Evolutionary conservation across 2,888 invertebrate species (phyloP).

Genomic region (Meta bourneti): DNA sequence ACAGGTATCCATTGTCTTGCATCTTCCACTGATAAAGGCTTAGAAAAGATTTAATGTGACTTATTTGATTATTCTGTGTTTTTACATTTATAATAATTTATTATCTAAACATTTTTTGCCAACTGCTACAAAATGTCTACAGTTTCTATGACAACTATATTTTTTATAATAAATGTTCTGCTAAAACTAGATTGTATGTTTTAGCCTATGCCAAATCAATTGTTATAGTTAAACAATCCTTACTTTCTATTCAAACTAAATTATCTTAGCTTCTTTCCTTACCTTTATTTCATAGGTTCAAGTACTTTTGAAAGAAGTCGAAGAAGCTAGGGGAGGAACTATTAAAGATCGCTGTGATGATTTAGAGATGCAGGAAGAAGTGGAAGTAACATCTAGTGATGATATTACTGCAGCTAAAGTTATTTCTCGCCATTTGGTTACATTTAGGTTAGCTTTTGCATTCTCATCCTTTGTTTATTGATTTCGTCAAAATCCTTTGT

Average conservation of each 20-base stretch:
- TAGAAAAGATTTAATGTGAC: not conserved
- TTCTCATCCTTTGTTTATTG: too few relatives aligned
- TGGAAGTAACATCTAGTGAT: constrained; percentile 79
- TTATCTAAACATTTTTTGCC: not conserved
- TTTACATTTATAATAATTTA: too few relatives aligned
- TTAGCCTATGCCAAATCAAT: too few relatives aligned
- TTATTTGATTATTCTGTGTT: not conserved
- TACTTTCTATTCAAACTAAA: too few relatives aligned
- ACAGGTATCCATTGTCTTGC: constrained; percentile 84
- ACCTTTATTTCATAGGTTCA: constrained; percentile 82
- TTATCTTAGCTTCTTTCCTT: too few relatives aligned
- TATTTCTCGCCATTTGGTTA: constrained; percentile 92
- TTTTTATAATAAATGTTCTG: too few relatives aligned
- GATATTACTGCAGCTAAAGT: constrained; percentile 80
- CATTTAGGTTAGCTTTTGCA: constrained; percentile 84
- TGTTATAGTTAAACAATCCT: too few relatives aligned
- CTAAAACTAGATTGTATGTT: too few relatives aligned
- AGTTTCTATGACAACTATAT: too few relatives aligned
- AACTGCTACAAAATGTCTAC: not conserved
- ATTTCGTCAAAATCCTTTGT: not conserved
- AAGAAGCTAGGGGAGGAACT: constrained; percentile 87
- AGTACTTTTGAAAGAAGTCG: constrained; percentile 90
- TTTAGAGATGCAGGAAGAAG: constrained; percentile 75
- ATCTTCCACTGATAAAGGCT: not conserved
- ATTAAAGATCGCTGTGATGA: constrained; percentile 44